Percentiles rank a stretch among this genome's conserved stretches.
These are phyloP conservation scores for Strix uralensis DNA, from an alignment of 2,113 vertebrate species.

Conservation along the genomic window DNA sequence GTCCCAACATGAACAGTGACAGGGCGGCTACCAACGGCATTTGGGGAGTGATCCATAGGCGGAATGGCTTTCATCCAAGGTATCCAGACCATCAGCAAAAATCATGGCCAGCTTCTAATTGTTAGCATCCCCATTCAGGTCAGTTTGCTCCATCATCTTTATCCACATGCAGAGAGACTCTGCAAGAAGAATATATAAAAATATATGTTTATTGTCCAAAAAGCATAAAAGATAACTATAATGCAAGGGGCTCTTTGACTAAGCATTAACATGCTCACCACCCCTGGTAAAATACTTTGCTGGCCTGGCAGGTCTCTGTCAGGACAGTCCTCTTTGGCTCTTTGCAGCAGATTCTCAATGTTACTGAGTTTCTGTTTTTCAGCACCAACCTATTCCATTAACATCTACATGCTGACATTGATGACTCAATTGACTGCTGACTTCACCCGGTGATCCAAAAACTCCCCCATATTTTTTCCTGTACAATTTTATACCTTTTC, in stretches of 20 bases:
- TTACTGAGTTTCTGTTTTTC: neutral
- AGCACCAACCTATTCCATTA: neutral
- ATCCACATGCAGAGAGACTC: neutral
- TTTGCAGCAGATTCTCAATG: neutral
- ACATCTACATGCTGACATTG: neutral
- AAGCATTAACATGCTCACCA: neutral
- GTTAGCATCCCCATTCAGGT: neutral
- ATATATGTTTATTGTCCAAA: neutral
- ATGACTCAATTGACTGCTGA: neutral
- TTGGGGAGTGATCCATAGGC: neutral
- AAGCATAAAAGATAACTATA: neutral
- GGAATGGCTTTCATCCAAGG: neutral
- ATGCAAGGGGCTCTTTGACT: neutral
- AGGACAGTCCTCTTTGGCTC: neutral
- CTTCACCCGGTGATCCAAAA: neutral
- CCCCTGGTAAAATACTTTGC: no score
- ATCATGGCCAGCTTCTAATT: neutral
- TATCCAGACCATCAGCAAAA: neutral
- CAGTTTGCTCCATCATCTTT: neutral
- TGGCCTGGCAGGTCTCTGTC: neutral
- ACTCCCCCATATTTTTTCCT: neutral
- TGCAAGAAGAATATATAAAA: neutral
- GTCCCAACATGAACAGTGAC: neutral
- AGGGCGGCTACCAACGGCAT: neutral
- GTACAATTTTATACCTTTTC: neutral